These are phyloP conservation scores for Guaruba guarouba DNA, from an alignment of 2,113 vertebrate species.

Conservation along the genomic window DNA sequence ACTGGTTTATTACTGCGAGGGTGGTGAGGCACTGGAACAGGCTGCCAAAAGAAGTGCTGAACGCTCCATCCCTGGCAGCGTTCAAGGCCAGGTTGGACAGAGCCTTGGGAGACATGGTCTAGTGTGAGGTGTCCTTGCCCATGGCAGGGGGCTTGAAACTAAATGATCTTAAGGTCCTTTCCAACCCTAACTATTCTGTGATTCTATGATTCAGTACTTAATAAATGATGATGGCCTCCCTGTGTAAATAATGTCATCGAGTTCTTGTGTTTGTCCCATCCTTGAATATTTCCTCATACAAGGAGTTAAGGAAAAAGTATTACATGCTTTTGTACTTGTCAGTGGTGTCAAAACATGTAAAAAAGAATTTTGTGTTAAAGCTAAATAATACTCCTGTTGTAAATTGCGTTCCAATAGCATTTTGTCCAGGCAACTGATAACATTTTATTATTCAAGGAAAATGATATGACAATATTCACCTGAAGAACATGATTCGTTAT, in stretches of 20 bases:
- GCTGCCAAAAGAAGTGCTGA: not conserved
- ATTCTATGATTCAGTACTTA: not conserved
- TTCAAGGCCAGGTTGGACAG: not conserved
- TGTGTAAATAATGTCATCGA: conserved; percentile 59
- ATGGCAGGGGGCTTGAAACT: not conserved
- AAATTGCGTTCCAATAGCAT: not conserved
- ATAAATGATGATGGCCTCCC: not conserved
- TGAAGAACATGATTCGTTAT: conserved; percentile 64
- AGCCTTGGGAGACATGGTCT: not conserved
- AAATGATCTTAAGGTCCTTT: not conserved
- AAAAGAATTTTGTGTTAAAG: not conserved
- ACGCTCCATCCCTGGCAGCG: not conserved
- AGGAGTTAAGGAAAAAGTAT: conserved; percentile 60
- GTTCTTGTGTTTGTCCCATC: conserved; percentile 61
- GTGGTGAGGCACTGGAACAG: not conserved
- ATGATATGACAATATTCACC: conserved; percentile 17
- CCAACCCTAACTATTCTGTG: not conserved
- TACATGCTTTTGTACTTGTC: conserved; percentile 62
- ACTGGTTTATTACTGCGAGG: not conserved
- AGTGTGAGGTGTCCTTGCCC: not conserved
- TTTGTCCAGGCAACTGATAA: conserved; percentile 43
- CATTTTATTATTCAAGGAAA: conserved; percentile 34
- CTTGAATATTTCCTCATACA: conserved; percentile 57
- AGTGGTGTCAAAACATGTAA: conserved; percentile 24
- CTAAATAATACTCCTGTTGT: conserved; percentile 28